Conservation (phyloP, 2,888 invertebrate genomes). For the Lasius fuliginosus region DNA sequence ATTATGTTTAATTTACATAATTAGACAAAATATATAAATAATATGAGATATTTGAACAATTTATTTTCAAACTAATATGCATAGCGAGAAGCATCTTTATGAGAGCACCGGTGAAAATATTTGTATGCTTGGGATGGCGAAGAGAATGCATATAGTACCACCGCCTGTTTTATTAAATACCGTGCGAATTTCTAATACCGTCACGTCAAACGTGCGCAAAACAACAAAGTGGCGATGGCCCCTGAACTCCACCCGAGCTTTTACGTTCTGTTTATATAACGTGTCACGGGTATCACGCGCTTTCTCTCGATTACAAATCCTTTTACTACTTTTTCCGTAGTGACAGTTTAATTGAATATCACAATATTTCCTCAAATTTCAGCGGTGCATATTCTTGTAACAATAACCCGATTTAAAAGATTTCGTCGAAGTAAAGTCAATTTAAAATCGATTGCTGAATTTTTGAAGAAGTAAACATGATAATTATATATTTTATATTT, state of each 20-base stretch:
- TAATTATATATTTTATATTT: not conserved
- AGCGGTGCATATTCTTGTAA: not conserved
- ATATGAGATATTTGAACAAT: not conserved
- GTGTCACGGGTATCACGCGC: conserved; percentile 26
- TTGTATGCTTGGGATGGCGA: not conserved
- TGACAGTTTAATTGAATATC: not conserved
- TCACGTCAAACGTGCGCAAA: conserved; percentile 8
- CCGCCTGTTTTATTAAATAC: conserved; percentile 27
- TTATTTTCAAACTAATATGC: not conserved
- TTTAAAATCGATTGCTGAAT: not conserved
- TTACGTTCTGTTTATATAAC: conserved; percentile 34
- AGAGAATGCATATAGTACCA: not conserved
- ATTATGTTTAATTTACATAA: not conserved
- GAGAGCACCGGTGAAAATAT: not conserved
- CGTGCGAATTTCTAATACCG: conserved; percentile 15
- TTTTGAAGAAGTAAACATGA: not conserved
- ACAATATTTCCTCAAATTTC: conserved; percentile 15
- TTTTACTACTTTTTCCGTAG: conserved; percentile 12
- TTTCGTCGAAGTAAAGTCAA: not conserved
- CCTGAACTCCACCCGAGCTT: conserved; percentile 34
- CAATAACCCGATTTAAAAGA: not conserved
- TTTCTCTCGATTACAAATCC: conserved; percentile 32
- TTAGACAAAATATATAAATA: not conserved
- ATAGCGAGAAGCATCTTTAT: not conserved
- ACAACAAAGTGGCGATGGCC: conserved; percentile 31